Conservation (phyloP, 2,797 vertebrate genomes). For the Dromococcyx pavoninus region DNA sequence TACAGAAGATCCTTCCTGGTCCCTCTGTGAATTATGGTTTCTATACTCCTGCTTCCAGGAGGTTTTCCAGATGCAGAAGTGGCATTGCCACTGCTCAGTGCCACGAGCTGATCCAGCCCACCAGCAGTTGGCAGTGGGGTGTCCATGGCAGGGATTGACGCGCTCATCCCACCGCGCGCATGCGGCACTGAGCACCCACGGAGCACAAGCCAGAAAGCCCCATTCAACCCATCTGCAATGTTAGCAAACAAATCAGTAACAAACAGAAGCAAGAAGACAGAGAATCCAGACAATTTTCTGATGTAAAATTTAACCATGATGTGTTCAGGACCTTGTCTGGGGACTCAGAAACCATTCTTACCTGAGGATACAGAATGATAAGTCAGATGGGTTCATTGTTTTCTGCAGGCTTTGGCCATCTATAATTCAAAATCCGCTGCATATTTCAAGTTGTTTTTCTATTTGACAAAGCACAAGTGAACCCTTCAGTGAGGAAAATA, state of each 20-base stretch:
- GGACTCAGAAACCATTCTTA: not conserved
- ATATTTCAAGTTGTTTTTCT: not conserved
- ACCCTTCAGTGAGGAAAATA: not conserved
- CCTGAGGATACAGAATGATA: not conserved
- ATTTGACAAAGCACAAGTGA: not conserved
- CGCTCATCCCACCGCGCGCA: too few relatives aligned
- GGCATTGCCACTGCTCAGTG: not conserved
- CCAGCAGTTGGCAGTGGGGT: accelerated
- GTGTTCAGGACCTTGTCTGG: not conserved
- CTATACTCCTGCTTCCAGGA: not conserved
- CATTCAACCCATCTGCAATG: not conserved
- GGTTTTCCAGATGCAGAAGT: not conserved
- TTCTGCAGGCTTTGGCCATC: not conserved
- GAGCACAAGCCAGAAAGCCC: too few relatives aligned
- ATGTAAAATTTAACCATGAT: not conserved
- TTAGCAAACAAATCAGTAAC: not conserved
- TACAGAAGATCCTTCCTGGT: not conserved
- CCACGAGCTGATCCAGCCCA: not conserved
- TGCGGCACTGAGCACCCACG: too few relatives aligned
- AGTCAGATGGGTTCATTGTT: not conserved
- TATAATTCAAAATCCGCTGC: not conserved
- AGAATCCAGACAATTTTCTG: not conserved
- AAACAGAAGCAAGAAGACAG: not conserved
- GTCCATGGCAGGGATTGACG: accelerated
- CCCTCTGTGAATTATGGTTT: accelerated